Evolutionary conservation across 2,113 vertebrate genomes (phyloP), one percentile per base, ranked within the genome.

Genomic region (Benitochromis conjunctus): DNA sequence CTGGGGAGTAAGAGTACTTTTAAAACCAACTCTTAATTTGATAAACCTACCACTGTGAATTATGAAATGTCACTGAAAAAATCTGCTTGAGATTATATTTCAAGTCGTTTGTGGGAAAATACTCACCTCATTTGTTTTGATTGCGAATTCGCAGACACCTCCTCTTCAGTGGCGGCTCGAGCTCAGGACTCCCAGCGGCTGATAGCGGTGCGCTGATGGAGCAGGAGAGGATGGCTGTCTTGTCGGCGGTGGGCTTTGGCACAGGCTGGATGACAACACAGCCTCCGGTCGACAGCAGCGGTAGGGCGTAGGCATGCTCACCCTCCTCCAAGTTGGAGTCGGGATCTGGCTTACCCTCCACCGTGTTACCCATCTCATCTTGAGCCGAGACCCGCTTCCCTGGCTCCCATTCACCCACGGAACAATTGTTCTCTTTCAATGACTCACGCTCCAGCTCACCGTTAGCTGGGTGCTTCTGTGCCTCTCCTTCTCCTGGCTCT

Each of bases 121-220:
- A 84, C 90, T 43, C 26, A 95, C 94, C 93, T 96, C 88, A 99
- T 97, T 99, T 99, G 97, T 99, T 99, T 96, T 99, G 99, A 97
- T 99, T 99, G 97, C 98, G 97, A 95, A 99, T 99, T 96, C 99
- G 98, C 97, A 99, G 97, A 94, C 99, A 99, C 97, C 99, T 98
- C 96, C 99, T 98, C 97, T 99, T 99, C 94, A 99, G 94, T 8
- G 98, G 98, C 54, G 98, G 99, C 96, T 99, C 98, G 92, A 98
- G 96, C 95, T 99, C 99, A 48, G 98, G 97, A 86, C 97, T 97
- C 93, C 98, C 98, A 19, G 97, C 95, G 91, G 96, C 95, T 90
- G 98, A 96, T 86, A 99, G 96, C n/a, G 98, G 96, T 86, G 97
- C 95, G 86, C 97, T 97, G 91, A 96, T 94, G 96, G 98, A 96